phyloP scores from a whole-genome alignment of 2,888 invertebrate genomes.

The Corythucha ciliata region DNA sequence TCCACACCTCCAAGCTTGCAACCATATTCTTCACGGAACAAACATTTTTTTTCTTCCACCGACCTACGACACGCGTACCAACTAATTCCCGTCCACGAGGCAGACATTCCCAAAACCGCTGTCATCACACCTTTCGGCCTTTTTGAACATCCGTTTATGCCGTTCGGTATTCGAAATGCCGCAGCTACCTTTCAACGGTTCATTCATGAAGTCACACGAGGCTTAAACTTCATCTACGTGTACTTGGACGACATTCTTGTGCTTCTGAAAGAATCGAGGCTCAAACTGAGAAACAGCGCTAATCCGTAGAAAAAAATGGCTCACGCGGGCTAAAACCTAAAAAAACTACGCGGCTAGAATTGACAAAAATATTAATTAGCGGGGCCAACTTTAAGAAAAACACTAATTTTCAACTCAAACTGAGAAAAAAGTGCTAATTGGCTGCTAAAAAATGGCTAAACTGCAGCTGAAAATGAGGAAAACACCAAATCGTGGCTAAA shows the following conservation, averaged over 20 bases:
- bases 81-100: constrained; percentile 13
- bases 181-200: constrained; percentile 35
- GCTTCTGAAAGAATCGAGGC: too few relatives aligned
- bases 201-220: constrained; percentile 32
- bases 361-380: too few relatives aligned
- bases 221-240: constrained; percentile 31
- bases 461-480: too few relatives aligned
- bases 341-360: too few relatives aligned
- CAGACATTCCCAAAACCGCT: constrained; percentile 18
- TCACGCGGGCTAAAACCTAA: too few relatives aligned
- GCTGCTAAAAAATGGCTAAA: too few relatives aligned
- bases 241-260: constrained; percentile 40
- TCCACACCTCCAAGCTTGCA: constrained; percentile 38
- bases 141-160: background rate
- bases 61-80: constrained; percentile 22
- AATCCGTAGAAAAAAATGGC: too few relatives aligned
- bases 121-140: constrained; percentile 15
- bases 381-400: too few relatives aligned
- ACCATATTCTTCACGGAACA: constrained; percentile 31
- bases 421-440: too few relatives aligned
- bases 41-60: constrained; percentile 19
- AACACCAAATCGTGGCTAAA: too few relatives aligned
- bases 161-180: constrained; percentile 31
- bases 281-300: too few relatives aligned
- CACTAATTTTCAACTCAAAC: too few relatives aligned